Evolutionary conservation across 1,140 invertebrate species (phyloP), one percentile per base, ranked within the genome.

Genomic region (Antheraea mylitta): DNA sequence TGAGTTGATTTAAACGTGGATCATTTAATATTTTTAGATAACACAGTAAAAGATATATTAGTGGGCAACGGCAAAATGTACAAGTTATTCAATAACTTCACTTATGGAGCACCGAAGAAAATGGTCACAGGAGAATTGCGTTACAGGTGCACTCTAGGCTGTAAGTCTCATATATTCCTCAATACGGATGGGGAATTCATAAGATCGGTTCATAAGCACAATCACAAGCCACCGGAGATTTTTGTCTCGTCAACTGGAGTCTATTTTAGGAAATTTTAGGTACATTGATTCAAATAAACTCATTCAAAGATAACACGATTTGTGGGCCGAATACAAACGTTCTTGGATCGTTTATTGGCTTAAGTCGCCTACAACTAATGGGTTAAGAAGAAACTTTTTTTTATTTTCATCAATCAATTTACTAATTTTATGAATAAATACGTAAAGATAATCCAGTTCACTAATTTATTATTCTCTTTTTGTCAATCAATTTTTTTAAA

Each of bases 131-230:
- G 45, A 53, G 66, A 59, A 3, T 13, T 76, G 8, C 61, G 73
- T 0, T 83, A 78, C 22, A 68, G 76, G 7, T 82, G 81, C 48
- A 81, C 77, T 3, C 66, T 64, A 0, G 78, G 78, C 3, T 84
- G 82, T 58, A 77, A 77, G 9, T 77, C 73, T 7, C 65, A 69
- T 8, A 48, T 83, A 5, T 72, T 74, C 60, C 59, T 80, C n/a
- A 70, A 62, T 0, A 9, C 58, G 7, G 19, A 74, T 7, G 77
- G 73, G 0, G 7, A 70, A 0, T n/a, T 81, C 16, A 62, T 76
- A 3, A 70, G 61, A 9, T 45, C 30, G 0, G 30, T 71, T 16
- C 68, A 73, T n/a, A 69, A 72, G 0, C 83, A 86, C 61, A 73
- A 63, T 6, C 82, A 86, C 7, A 16, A n/a, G 3, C 67, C 71